phyloP scores from a whole-genome alignment of 2,113 vertebrate species.

The Ameiurus melas region DNA sequence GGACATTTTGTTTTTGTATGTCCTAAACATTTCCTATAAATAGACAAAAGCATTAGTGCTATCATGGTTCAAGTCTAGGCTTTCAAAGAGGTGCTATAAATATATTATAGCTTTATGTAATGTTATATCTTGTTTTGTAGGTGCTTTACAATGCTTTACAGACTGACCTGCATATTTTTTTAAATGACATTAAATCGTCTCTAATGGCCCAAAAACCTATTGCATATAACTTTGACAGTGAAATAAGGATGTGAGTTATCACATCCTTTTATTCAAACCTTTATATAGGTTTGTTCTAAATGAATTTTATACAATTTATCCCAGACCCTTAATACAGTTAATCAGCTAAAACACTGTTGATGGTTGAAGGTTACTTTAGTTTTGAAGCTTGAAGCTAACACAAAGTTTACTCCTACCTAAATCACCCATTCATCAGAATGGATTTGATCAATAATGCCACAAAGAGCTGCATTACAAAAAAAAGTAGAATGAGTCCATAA shows the following conservation, averaged over 20 bases:
- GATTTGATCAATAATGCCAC: not conserved
- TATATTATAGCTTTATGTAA: constrained; percentile 3
- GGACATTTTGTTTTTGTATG: not conserved
- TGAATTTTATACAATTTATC: not conserved
- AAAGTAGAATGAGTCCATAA: not conserved
- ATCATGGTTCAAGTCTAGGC: not conserved
- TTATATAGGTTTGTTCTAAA: not conserved
- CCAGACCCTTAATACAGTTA: not conserved
- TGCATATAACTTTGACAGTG: not conserved
- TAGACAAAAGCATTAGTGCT: not conserved
- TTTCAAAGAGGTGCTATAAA: not conserved
- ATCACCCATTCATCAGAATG: not conserved
- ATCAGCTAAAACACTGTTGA: not conserved
- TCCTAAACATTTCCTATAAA: not conserved
- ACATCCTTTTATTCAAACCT: no score
- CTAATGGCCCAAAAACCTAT: not conserved
- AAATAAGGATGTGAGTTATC: no score
- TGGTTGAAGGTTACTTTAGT: not conserved
- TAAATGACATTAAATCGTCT: not conserved
- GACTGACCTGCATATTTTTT: not conserved
- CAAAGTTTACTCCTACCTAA: not conserved
- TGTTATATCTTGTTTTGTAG: not conserved
- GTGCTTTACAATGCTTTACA: no score
- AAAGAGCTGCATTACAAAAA: not conserved
- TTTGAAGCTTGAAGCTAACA: not conserved